A percentile compares a stretch with the other conserved stretches of the same genome.
Conservation (phyloP, 1,140 invertebrate genomes). For the Drosophila varians region DNA sequence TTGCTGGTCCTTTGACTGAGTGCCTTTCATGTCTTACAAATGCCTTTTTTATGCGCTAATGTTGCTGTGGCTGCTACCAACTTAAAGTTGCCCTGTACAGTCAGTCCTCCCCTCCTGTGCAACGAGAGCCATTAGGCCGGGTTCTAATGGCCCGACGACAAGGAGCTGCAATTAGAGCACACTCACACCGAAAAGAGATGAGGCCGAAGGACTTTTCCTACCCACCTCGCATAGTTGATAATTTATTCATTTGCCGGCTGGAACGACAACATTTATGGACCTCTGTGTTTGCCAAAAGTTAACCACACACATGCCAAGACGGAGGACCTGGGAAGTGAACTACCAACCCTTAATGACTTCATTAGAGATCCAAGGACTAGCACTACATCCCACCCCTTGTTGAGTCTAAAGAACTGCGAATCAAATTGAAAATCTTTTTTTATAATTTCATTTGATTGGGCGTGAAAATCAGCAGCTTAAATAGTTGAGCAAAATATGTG, state of each 20-base stretch:
- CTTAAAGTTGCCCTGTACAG: slow-evolving; percentile 33
- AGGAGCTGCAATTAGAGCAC: slow-evolving; percentile 71
- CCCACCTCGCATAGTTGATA: slow-evolving; percentile 72
- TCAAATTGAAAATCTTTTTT: slow-evolving; percentile 53
- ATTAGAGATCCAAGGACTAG: slow-evolving; percentile 42
- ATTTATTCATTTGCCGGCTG: slow-evolving; percentile 74
- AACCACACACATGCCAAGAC: slow-evolving; percentile 58
- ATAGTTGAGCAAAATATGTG: slow-evolving; percentile 63
- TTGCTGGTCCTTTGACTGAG: slow-evolving; percentile 53
- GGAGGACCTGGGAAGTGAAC: slow-evolving; percentile 12
- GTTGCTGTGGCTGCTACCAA: slow-evolving; percentile 63
- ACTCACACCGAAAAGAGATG: slow-evolving; percentile 32
- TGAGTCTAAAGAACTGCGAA: too few relatives aligned
- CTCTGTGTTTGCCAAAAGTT: slow-evolving; percentile 61
- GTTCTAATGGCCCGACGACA: slow-evolving; percentile 77
- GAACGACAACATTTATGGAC: slow-evolving; percentile 45
- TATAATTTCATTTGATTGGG: slow-evolving; percentile 62
- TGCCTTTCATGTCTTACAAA: slow-evolving; percentile 80
- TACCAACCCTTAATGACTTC: slow-evolving; percentile 73
- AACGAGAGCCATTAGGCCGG: slow-evolving; percentile 60
- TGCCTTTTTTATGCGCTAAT: slow-evolving; percentile 80
- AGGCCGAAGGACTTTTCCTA: slow-evolving; percentile 46
- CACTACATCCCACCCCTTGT: not conserved
- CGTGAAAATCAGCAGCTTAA: slow-evolving; percentile 68
- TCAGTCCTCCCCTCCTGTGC: not conserved